Evolutionary conservation across 1,140 invertebrate species (phyloP).

Genomic region (Lerema accius): DNA sequence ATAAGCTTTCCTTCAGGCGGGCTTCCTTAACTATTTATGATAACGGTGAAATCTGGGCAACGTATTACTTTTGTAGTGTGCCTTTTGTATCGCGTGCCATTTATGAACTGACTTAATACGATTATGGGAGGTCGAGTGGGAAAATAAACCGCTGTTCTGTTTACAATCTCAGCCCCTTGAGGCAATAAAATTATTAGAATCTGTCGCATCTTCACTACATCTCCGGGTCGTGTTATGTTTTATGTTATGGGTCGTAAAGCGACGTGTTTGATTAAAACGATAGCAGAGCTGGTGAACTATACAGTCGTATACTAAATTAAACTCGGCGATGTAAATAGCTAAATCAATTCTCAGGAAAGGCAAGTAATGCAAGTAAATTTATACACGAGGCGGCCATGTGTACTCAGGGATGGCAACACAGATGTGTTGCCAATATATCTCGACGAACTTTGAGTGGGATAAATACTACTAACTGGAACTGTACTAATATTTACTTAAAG

Average conservation of each 20-base stretch:
- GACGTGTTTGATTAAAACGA: slow-evolving; percentile 5
- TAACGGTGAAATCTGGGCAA: slow-evolving; percentile 26
- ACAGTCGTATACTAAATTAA: too few species aligned
- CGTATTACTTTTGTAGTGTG: slow-evolving; percentile 26
- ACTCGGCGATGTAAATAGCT: too few species aligned
- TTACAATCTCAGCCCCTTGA: neutral
- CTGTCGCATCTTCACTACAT: slow-evolving; percentile 2
- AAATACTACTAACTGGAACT: too few species aligned
- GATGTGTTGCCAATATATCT: too few species aligned
- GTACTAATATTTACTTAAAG: too few species aligned
- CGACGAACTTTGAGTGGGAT: too few species aligned
- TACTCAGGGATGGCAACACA: too few species aligned
- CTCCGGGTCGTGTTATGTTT: slow-evolving; percentile 11
- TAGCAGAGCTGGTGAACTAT: too few species aligned
- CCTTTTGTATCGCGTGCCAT: slow-evolving; percentile 33
- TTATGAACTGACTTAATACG: slow-evolving; percentile 36
- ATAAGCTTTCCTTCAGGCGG: neutral
- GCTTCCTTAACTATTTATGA: slow-evolving; percentile 28
- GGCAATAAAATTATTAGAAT: slow-evolving; percentile 21
- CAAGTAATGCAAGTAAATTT: too few species aligned
- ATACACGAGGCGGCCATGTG: too few species aligned
- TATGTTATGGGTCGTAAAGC: slow-evolving; percentile 13
- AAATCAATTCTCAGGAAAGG: too few species aligned
- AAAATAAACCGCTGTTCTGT: slow-evolving; percentile 35
- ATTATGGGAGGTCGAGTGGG: slow-evolving; percentile 37